phyloP scores from a whole-genome alignment of 2,797 vertebrate species.

The Mormyrus proboscirostris region DNA sequence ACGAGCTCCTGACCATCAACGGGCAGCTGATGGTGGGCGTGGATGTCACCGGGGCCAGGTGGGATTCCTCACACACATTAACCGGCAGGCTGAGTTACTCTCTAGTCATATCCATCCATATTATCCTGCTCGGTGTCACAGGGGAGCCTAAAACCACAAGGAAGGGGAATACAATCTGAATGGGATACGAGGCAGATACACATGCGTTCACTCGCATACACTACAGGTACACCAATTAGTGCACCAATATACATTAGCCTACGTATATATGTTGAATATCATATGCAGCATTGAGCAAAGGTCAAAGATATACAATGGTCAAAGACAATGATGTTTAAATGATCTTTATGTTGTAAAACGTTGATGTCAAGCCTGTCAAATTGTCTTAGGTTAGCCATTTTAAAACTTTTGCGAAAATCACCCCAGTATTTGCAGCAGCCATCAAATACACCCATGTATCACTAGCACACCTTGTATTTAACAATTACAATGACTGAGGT shows the following conservation, averaged over 20 bases:
- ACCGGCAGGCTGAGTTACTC: neutral
- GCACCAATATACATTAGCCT: neutral
- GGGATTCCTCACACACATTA: constrained; percentile 33
- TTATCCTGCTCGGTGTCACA: neutral
- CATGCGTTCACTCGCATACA: neutral
- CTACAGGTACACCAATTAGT: neutral
- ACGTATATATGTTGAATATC: too few relatives aligned
- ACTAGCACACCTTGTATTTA: neutral
- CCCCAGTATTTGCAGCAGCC: neutral
- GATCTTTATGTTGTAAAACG: neutral
- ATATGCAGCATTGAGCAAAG: too few relatives aligned
- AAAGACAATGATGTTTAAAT: neutral
- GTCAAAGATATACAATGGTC: neutral
- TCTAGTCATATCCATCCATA: neutral
- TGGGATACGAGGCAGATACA: neutral
- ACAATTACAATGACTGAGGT: neutral
- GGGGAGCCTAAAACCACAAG: neutral
- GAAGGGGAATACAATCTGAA: neutral
- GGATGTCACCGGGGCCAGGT: constrained; percentile 89
- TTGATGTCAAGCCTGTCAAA: neutral
- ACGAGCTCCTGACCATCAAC: constrained; percentile 86
- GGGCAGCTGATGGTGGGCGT: constrained; percentile 96
- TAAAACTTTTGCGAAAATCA: neutral
- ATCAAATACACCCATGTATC: neutral
- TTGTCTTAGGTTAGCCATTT: neutral